These are phyloP conservation scores for Odontamblyopus rebecca DNA, from an alignment of 2,797 vertebrate genomes.

Conservation along the genomic window DNA sequence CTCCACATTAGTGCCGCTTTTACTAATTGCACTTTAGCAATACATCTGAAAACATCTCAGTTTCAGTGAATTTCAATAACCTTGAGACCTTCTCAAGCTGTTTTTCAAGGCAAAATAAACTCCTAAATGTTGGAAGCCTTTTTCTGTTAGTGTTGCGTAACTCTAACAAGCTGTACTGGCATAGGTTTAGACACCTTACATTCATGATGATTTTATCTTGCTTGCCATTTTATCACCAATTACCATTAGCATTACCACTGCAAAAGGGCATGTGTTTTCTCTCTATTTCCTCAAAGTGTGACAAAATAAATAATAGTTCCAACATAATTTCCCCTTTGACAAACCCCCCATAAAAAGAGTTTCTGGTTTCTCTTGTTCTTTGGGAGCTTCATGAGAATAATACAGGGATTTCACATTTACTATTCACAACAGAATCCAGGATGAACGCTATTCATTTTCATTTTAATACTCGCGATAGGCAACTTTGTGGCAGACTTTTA, in stretches of 20 bases:
- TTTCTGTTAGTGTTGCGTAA: not conserved
- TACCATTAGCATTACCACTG: not conserved
- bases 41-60: not conserved
- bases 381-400: not conserved
- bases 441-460: constrained; percentile 7
- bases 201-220: not conserved
- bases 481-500: constrained; percentile 12
- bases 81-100: not conserved
- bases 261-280: not conserved
- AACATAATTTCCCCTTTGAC: not conserved
- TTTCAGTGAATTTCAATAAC: not conserved
- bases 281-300: not conserved
- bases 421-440: constrained; percentile 6
- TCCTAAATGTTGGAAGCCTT: not conserved
- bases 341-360: constrained; percentile 5
- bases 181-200: not conserved
- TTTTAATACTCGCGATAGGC: constrained; percentile 8
- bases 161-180: not conserved
- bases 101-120: not conserved
- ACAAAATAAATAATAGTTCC: not conserved
- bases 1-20: not conserved
- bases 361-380: constrained; percentile 15
- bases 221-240: not conserved
- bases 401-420: not conserved
- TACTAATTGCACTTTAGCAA: not conserved